These are phyloP conservation scores for Pangasius larnaudii DNA, from an alignment of 2,797 vertebrate species.

Conservation along the genomic window DNA sequence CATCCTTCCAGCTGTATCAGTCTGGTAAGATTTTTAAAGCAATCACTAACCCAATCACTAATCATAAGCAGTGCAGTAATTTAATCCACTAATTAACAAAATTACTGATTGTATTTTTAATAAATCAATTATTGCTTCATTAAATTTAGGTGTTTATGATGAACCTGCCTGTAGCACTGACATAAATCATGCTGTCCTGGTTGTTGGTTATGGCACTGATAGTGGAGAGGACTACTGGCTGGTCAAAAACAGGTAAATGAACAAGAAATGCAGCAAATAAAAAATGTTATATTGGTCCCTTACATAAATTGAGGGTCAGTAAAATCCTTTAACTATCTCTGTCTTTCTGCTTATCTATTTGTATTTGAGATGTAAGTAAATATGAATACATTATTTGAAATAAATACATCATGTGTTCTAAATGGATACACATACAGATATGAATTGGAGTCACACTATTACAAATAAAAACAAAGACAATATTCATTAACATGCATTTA, in stretches of 20 bases:
- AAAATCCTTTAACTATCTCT: too few species aligned
- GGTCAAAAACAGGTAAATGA: constrained; percentile 80
- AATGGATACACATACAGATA: too few species aligned
- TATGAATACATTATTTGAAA: not conserved
- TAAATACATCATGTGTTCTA: too few species aligned
- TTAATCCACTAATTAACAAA: not conserved
- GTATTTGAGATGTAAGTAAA: not conserved
- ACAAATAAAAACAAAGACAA: too few species aligned
- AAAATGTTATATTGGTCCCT: too few species aligned
- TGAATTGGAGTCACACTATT: too few species aligned
- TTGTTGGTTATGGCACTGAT: constrained; percentile 73
- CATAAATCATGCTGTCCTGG: constrained; percentile 74
- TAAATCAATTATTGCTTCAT: not conserved
- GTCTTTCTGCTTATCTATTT: not conserved
- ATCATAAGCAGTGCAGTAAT: not conserved
- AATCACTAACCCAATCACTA: not conserved
- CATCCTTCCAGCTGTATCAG: constrained; percentile 75
- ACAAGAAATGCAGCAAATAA: not conserved
- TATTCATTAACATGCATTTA: too few species aligned
- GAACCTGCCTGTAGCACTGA: constrained; percentile 71
- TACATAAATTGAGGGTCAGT: too few species aligned
- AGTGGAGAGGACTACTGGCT: constrained; percentile 74
- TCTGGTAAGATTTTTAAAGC: constrained; percentile 67
- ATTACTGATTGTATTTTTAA: not conserved
- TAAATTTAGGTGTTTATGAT: constrained; percentile 73